Evolutionary conservation across 1,140 invertebrate species (phyloP).

Genomic region (Pogonomyrmex barbatus): DNA sequence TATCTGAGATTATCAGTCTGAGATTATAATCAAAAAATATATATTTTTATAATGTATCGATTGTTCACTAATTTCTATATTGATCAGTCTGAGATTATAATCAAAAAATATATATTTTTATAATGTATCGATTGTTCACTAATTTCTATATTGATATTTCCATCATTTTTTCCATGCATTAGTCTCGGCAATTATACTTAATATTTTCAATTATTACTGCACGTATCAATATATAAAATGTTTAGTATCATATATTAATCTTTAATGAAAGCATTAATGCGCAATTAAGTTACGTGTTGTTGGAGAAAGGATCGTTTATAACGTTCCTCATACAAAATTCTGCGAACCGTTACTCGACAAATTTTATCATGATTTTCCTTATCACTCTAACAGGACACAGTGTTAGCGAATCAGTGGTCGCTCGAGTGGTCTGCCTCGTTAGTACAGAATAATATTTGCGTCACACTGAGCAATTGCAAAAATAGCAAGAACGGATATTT

Average conservation of each 20-base stretch:
- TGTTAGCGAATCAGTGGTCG: conserved; percentile 9
- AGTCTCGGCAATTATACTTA: background rate
- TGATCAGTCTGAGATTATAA: background rate
- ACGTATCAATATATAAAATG: background rate
- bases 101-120: background rate
- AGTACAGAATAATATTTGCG: conserved; percentile 14
- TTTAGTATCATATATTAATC: background rate
- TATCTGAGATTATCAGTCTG: background rate
- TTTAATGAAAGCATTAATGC: background rate
- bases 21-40: conserved; percentile 8
- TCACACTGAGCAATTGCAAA: background rate
- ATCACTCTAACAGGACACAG: background rate
- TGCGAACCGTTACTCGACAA: background rate
- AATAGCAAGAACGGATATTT: background rate
- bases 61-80: background rate
- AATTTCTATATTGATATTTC: background rate
- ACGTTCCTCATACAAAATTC: conserved; percentile 12
- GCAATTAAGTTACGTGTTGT: background rate
- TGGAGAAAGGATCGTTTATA: background rate
- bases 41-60: background rate
- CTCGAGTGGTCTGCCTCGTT: background rate
- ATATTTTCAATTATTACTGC: background rate
- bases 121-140: background rate
- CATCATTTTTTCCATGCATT: background rate
- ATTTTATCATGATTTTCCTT: conserved; percentile 1